A percentile compares a stretch with the other conserved stretches of the same genome.
These are phyloP conservation scores for Willowsia nigromaculata DNA, from an alignment of 2,888 invertebrate species.

Conservation along the genomic window DNA sequence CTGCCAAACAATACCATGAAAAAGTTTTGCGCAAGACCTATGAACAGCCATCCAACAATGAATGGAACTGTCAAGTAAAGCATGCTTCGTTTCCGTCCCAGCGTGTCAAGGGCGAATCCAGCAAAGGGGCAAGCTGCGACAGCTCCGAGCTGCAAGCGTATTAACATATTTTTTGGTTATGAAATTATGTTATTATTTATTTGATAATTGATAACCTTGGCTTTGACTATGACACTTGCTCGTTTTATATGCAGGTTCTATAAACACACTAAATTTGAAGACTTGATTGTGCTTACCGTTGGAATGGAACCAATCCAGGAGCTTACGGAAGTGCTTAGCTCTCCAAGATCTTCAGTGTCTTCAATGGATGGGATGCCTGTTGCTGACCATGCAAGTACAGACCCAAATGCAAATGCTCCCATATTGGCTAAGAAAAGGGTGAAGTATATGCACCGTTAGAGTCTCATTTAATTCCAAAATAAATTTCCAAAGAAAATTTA, in stretches of 20 bases:
- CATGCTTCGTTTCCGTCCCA: conserved; percentile 75
- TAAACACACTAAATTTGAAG: too few relatives aligned
- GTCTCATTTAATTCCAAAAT: neutral
- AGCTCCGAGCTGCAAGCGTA: conserved; percentile 79
- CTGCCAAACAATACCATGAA: conserved; percentile 82
- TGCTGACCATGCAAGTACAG: conserved; percentile 75
- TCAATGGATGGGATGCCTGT: conserved; percentile 63
- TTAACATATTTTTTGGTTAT: neutral
- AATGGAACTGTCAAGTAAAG: conserved; percentile 79
- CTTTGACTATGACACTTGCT: too few relatives aligned
- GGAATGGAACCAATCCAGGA: conserved; percentile 83
- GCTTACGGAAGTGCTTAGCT: conserved; percentile 81
- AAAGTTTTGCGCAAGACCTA: conserved; percentile 78
- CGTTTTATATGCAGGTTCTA: too few relatives aligned
- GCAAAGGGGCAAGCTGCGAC: conserved; percentile 77
- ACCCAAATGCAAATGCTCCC: conserved; percentile 77
- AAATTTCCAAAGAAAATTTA: neutral
- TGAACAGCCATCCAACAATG: conserved; percentile 80
- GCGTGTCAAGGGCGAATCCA: conserved; percentile 78
- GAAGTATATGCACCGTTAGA: neutral
- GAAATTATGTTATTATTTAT: conserved; percentile 3
- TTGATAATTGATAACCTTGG: neutral
- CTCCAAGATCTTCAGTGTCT: conserved; percentile 63
- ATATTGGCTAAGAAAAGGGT: conserved; percentile 69
- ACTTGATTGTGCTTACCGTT: conserved; percentile 69